Evolutionary conservation across 2,113 vertebrate genomes (phyloP), one percentile per base, ranked within the genome.

Genomic region (Psittacula cyanocephala): DNA sequence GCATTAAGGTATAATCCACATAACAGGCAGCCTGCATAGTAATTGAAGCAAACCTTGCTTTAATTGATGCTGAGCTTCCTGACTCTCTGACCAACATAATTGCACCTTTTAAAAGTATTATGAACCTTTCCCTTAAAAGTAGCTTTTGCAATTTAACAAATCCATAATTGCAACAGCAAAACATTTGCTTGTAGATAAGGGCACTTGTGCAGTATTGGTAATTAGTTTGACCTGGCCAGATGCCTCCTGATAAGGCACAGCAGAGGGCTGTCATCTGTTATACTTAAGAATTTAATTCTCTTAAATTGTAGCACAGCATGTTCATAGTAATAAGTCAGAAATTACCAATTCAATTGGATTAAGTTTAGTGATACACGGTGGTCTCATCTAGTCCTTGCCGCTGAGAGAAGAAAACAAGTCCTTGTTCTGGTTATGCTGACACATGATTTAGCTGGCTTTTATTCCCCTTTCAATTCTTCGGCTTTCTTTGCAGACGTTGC

Each of bases 181-280:
- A 79, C 64, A 2, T 95, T 96, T 96, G 82, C 87, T 95, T 29
- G 46, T 35, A 90, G 96, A 96, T 97, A 97, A 96, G 86, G 62
- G n/a, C 46, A 7, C 81, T 86, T 60, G 84, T 89, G 60, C 6
- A 3, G 62, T 18, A 0, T 28, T 74, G 68, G 67, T 69, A 74
- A 95, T 96, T 64, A 74, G 88, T 92, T 96, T 97, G 95, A 95
- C 88, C 86, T 82, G 94, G 85, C 43, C 69, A 67, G 85, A 91
- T 97, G 93, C 89, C 80, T 89, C 81, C 88, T 89, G 95, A 96
- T 95, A 97, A 97, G 85, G 71, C 81, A 28, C 74, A 68, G 65
- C 43, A 55, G 76, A 74, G 81, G 67, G 35, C 46, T 86, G 55
- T 44, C 29, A 17, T 63, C 78, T 23, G 67, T 3, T 39, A 8